phyloP scores from a whole-genome alignment of 30 jellyfish, hydroid and myxozoan genomes.

The Hydra vulgaris region DNA sequence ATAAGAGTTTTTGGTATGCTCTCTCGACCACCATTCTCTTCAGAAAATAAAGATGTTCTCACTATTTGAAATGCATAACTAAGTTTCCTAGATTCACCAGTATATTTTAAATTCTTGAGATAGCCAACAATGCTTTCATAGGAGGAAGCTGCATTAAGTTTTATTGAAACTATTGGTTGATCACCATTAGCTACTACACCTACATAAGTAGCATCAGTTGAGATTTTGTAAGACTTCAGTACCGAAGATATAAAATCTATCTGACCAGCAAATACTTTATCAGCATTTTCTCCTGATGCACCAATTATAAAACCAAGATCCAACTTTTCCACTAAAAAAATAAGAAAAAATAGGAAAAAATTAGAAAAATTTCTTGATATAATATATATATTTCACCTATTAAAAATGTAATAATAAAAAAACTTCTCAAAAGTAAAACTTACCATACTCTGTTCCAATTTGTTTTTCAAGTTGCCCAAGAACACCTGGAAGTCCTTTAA shows the following conservation, averaged over 20 bases:
- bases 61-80: slow-evolving; percentile 74
- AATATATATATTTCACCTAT: not conserved
- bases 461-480: slow-evolving; percentile 6
- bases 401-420: too few relatives aligned
- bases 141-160: slow-evolving; percentile 40
- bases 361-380: not conserved
- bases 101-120: slow-evolving; percentile 4
- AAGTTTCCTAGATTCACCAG: slow-evolving; percentile 18
- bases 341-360: not conserved
- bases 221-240: slow-evolving; percentile 42
- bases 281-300: slow-evolving; percentile 35
- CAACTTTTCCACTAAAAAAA: slow-evolving; percentile 26
- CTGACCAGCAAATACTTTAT: slow-evolving; percentile 29
- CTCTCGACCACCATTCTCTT: slow-evolving; percentile 70
- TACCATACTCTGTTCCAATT: not conserved
- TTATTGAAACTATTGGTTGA: slow-evolving; percentile 30
- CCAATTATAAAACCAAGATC: slow-evolving; percentile 67
- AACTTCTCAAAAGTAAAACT: not conserved
- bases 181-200: slow-evolving; percentile 45
- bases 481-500: not conserved
- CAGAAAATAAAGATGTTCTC: slow-evolving; percentile 68
- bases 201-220: slow-evolving; percentile 48
- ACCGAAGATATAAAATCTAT: slow-evolving; percentile 33
- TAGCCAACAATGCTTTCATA: slow-evolving; percentile 9
- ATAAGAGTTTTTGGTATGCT: slow-evolving; percentile 61